Base-by-base conservation (phyloP, 1,140 invertebrate species). In the Venturia canescens region DNA sequence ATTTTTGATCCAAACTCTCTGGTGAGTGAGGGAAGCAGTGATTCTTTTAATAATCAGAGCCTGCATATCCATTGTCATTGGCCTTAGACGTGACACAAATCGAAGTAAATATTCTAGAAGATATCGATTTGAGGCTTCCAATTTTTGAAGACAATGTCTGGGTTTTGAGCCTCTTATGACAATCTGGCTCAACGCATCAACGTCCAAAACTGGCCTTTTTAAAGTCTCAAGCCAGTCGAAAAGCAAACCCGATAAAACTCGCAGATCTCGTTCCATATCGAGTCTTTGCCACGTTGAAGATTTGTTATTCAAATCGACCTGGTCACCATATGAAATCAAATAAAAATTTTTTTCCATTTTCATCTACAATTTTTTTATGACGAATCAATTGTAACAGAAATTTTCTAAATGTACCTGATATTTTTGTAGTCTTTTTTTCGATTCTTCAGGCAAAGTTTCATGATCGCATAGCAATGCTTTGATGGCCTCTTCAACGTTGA, bases 91-190 rank as follows among this genome's bases (percentile, higher is more conserved):
- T 16, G 92, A 94, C 15, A 96, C 85, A 86, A 96, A 96, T 57
- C 94, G 92, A 6, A 96, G 89, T n/a, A 96, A 86, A 88, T 97
- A 97, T 87, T 96, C 96, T 18, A 96, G 83, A 3, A 96, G 92
- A 82, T 94, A 95, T 60, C 94, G 93, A 57, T 93, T 93, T 75
- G 93, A 94, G 92, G 93, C 88, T 69, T 94, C 91, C 80, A 96
- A 87, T 75, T 94, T 94, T 69, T 93, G 89, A 3, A 96, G 89
- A 84, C 95, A 96, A 13, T 92, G 90, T 26, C 93, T 92, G 3
- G 93, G 91, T 80, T 93, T 92, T 31, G 93, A 89, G 87, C 93
- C 88, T 90, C 92, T 83, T 81, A 93, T 92, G 0, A 96, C 94
- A 63, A 97, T 94, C 38, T 94, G 93, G 53, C 94, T 94, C 15